These are phyloP conservation scores for Drosophila bunnanda DNA, from an alignment of 2,888 invertebrate genomes.

Conservation along the genomic window DNA sequence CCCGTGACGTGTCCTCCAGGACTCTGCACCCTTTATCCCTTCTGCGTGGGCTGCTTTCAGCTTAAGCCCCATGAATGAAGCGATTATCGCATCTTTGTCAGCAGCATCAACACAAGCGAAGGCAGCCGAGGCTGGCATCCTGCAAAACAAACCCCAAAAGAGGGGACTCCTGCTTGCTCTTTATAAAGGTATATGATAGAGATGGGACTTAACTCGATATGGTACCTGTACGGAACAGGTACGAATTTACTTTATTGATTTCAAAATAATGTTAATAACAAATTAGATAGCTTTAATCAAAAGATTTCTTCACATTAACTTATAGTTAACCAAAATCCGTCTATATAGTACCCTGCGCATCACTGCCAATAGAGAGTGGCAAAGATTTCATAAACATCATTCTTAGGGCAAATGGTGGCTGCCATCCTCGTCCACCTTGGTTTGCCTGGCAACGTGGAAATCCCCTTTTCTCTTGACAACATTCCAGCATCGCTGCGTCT, in stretches of 20 bases:
- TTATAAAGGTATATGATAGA: constrained; percentile 42
- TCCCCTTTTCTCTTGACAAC: constrained; percentile 28
- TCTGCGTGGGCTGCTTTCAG: constrained; percentile 47
- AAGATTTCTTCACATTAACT: neutral
- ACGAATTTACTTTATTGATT: no score
- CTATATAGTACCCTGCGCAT: neutral
- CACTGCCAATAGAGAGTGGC: neutral
- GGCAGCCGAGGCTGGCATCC: constrained; percentile 29
- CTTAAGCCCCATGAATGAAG: constrained; percentile 73
- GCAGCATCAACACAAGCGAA: constrained; percentile 32
- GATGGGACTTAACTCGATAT: neutral
- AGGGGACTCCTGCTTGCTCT: neutral
- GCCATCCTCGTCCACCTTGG: constrained; percentile 7
- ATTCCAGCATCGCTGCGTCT: constrained; percentile 14
- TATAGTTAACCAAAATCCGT: neutral
- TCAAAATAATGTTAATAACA: no score
- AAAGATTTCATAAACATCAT: constrained; percentile 59
- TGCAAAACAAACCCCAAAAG: constrained; percentile 23
- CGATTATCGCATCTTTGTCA: constrained; percentile 81
- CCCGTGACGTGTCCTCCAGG: constrained; percentile 5
- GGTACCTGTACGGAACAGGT: neutral
- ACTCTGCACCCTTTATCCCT: constrained; percentile 31
- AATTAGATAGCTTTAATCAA: neutral
- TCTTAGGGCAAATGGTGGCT: constrained; percentile 9
- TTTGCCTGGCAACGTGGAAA: constrained; percentile 34